Evolutionary conservation across 2,888 invertebrate species (phyloP).

Genomic region (Ectobius pallidus): DNA sequence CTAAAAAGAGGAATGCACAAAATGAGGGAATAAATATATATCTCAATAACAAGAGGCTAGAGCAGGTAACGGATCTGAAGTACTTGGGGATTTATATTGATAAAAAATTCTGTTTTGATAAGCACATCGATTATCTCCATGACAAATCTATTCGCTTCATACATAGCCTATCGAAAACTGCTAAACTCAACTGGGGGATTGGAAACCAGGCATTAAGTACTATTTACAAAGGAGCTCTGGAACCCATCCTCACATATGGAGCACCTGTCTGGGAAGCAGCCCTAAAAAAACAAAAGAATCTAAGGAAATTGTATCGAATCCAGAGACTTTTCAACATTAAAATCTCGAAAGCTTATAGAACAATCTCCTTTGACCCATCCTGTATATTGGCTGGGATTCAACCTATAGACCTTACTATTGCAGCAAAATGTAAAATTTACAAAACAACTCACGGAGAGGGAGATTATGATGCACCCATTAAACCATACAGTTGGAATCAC

Average conservation of each 20-base stretch:
- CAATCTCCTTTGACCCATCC: not conserved
- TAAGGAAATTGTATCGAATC: not conserved
- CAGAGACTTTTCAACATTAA: not conserved
- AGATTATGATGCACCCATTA: too few relatives aligned
- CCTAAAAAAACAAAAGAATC: not conserved
- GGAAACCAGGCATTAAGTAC: too few relatives aligned
- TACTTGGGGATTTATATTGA: not conserved
- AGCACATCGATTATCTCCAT: not conserved
- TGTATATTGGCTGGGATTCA: not conserved
- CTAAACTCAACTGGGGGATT: conserved; percentile 1
- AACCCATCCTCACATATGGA: not conserved
- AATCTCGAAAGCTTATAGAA: not conserved
- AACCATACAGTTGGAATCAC: too few relatives aligned
- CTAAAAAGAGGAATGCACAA: too few relatives aligned
- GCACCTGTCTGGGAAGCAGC: not conserved
- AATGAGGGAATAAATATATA: too few relatives aligned
- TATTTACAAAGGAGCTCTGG: not conserved
- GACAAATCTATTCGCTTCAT: not conserved
- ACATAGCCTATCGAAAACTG: not conserved
- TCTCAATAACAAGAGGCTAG: not conserved
- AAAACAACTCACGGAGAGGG: too few relatives aligned
- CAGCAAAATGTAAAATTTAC: too few relatives aligned
- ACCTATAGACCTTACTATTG: too few relatives aligned
- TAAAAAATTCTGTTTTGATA: not conserved
- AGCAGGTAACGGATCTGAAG: not conserved